Conservation (phyloP, 1,140 invertebrate species). For the Eciton burchellii region DNA sequence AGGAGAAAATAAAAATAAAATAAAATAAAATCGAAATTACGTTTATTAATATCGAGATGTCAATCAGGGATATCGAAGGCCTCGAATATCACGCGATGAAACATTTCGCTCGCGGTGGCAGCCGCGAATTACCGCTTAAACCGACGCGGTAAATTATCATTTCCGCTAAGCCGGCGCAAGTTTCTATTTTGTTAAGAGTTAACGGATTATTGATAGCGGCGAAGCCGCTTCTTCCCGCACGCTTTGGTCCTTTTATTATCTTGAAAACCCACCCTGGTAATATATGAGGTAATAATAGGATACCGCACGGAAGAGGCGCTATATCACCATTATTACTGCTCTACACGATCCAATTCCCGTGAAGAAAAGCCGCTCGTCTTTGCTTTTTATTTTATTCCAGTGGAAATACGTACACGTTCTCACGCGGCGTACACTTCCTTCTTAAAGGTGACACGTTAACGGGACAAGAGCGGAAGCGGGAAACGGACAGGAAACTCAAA, state of each 20-base stretch:
- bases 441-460: slow-evolving; percentile 45
- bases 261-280: slow-evolving; percentile 45
- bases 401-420: slow-evolving; percentile 49
- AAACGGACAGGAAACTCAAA: background rate
- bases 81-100: background rate
- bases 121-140: slow-evolving; percentile 10
- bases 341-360: slow-evolving; percentile 58
- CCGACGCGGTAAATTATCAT: slow-evolving; percentile 46
- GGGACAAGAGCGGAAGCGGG: background rate
- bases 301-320: slow-evolving; percentile 37
- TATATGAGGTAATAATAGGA: slow-evolving; percentile 58
- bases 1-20: background rate
- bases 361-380: slow-evolving; percentile 56
- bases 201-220: slow-evolving; percentile 49
- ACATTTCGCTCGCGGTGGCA: background rate
- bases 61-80: background rate
- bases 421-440: slow-evolving; percentile 22
- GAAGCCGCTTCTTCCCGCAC: slow-evolving; percentile 1
- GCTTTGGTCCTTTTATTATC: slow-evolving; percentile 47
- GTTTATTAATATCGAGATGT: background rate
- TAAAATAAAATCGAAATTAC: background rate
- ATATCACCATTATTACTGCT: slow-evolving; percentile 54
- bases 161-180: slow-evolving; percentile 29
- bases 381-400: slow-evolving; percentile 46
- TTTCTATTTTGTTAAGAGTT: slow-evolving; percentile 60